These are phyloP conservation scores for Ovis aries DNA, from an alignment of 2,113 vertebrate genomes.

Conservation along the genomic window ARS-UI_Ramb_v3.0 NC_056070.1:44153501-44154000, in stretches of 20 bases:
- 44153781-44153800: not conserved
- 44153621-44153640: not conserved
- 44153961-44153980: not conserved
- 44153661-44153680: not conserved
- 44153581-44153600: not conserved
- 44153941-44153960: not conserved
- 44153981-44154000: conserved; percentile 32
- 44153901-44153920: not conserved
- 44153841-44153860: not conserved
- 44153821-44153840: not conserved
- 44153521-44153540: not conserved
- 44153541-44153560: not conserved
- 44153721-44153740: not conserved
- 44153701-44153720: not conserved
- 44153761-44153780: not conserved
- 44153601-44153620: not conserved
- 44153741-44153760: not conserved
- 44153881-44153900: not conserved
- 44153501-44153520: not conserved
- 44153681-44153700: not conserved
- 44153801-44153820: not conserved
- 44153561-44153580: not conserved
- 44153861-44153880: not conserved
- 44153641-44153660: not conserved
- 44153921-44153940: not conserved